Conservation (phyloP, 1,140 invertebrate species). For the Hylaeus volcanicus region DNA sequence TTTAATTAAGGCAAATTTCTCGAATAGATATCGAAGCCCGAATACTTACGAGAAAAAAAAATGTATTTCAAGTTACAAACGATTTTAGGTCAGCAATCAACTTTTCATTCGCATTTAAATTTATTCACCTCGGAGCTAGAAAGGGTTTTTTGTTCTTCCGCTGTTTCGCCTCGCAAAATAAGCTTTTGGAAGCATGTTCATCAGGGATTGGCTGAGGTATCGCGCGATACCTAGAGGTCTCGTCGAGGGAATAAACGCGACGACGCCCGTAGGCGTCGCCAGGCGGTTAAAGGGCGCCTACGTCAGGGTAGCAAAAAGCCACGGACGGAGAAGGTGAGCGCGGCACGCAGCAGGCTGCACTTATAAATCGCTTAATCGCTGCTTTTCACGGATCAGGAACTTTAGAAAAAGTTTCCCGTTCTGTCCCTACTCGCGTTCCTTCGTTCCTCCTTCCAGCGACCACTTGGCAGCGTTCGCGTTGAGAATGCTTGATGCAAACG, state of each 20-base stretch:
- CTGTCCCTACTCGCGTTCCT: conserved; percentile 18
- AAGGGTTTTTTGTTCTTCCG: background rate
- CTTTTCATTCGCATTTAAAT: no score
- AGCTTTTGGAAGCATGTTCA: conserved; percentile 1
- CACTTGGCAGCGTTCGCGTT: conserved; percentile 37
- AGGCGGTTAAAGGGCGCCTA: conserved; percentile 12
- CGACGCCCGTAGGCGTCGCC: conserved; percentile 16
- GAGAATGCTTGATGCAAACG: conserved; percentile 67
- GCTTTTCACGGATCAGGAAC: conserved; percentile 72
- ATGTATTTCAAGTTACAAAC: no score
- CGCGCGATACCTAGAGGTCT: conserved; percentile 33
- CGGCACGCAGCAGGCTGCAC: conserved; percentile 35
- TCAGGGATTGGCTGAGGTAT: conserved; percentile 10
- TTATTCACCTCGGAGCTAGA: no score
- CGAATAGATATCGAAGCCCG: no score
- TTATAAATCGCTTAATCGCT: conserved; percentile 75
- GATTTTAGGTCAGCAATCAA: no score
- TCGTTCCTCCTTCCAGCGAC: conserved; percentile 4
- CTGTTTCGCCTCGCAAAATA: background rate
- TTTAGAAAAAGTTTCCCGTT: conserved; percentile 65
- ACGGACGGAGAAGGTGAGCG: background rate
- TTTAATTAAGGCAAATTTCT: no score
- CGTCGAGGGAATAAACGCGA: conserved; percentile 49
- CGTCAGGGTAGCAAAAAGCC: background rate
- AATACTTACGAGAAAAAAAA: no score